These are phyloP conservation scores for Cyclura pinguis DNA, from an alignment of 2,797 vertebrate genomes.

Conservation along the genomic window DNA sequence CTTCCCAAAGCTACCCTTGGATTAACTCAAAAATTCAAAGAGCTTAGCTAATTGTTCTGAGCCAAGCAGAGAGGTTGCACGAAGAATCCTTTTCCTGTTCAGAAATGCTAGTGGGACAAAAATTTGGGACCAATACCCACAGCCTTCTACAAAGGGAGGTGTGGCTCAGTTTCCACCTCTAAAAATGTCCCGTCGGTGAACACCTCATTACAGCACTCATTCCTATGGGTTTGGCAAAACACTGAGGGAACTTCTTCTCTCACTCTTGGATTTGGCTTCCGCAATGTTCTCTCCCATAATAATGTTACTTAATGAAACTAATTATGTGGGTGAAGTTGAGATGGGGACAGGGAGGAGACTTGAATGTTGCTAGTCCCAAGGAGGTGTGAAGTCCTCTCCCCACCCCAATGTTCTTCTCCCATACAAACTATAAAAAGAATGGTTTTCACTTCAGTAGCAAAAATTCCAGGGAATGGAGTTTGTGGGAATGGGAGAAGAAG, in stretches of 20 bases:
- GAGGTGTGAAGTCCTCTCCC: neutral
- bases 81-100: neutral
- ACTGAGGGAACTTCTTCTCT: neutral
- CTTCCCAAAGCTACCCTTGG: neutral
- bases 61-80: neutral
- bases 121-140: neutral
- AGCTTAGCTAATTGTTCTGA: neutral
- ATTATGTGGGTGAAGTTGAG: neutral
- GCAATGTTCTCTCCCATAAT: neutral
- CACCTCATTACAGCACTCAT: neutral
- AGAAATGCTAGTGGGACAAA: neutral
- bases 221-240: neutral
- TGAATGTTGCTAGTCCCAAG: neutral
- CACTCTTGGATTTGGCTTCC: neutral
- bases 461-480: too few relatives aligned
- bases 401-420: neutral
- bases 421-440: neutral
- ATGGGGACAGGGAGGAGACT: neutral
- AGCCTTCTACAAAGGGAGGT: neutral
- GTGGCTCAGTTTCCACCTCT: neutral
- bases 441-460: neutral
- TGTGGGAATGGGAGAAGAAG: neutral
- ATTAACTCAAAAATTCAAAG: neutral
- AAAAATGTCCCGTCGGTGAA: neutral
- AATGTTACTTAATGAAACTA: neutral